Percentiles rank a stretch among this genome's conserved stretches.
Evolutionary conservation across 2,113 vertebrate genomes (phyloP).

Genomic region (Pedionomus torquatus): DNA sequence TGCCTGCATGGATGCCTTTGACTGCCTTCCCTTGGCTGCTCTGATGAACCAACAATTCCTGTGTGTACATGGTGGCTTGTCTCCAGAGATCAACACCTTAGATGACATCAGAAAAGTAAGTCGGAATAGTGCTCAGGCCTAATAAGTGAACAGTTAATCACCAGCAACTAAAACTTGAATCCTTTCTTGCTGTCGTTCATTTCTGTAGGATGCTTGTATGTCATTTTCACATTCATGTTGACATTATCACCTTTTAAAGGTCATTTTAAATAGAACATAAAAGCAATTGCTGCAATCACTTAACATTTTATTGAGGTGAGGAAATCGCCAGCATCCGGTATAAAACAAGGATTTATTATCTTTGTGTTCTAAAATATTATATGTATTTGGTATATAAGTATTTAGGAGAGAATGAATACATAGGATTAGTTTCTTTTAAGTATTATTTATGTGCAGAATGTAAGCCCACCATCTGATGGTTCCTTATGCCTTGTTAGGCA

Average conservation of each 20-base stretch:
- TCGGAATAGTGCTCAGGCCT: slow-evolving; percentile 27
- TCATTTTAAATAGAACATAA: neutral
- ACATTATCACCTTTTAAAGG: neutral
- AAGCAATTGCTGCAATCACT: neutral
- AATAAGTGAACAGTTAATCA: neutral
- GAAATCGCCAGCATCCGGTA: neutral
- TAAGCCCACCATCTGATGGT: neutral
- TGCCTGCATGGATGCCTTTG: slow-evolving; percentile 98
- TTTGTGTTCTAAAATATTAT: neutral
- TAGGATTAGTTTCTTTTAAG: neutral
- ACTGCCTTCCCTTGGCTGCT: slow-evolving; percentile 98
- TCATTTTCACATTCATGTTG: neutral
- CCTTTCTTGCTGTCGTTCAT: neutral
- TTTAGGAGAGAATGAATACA: neutral
- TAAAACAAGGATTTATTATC: neutral
- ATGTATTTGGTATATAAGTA: neutral
- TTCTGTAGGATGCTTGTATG: neutral
- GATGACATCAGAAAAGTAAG: slow-evolving; percentile 99
- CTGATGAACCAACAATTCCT: slow-evolving; percentile 99
- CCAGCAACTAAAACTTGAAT: neutral
- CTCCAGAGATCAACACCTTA: slow-evolving; percentile 97
- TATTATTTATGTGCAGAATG: neutral
- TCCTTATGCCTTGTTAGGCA: neutral
- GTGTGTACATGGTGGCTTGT: slow-evolving; percentile 96
- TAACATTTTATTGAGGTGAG: neutral